Base-by-base conservation (phyloP, 2,888 invertebrate species). In the Synanthedon myopaeformis region DNA sequence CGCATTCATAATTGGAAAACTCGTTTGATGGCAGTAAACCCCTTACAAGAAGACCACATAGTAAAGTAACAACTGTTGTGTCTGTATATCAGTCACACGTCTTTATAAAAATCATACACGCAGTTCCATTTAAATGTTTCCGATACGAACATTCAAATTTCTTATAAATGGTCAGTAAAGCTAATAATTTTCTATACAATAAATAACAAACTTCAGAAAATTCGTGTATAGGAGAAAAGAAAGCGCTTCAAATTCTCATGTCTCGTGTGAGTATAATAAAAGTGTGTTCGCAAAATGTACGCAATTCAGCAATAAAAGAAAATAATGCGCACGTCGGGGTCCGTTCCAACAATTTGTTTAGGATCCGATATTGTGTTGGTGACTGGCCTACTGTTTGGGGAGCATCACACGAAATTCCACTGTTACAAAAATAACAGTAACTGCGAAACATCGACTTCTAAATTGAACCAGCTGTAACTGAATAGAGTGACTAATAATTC, bases 301-400 rank as follows among this genome's bases (percentile, higher is more conserved):
- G 68, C 68, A 72, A 72, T 75, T 70, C 65, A 60, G 60, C 67
- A 66, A 74, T 75, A 75, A 76, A 78, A 70, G 74, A 72, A 76
- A 76, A 74, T 72, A 79, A 72, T 68, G 70, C 65, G 54, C 67
- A 63, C 69, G 58, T 54, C 63, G 68, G 35, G 70, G 68, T 60
- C 70, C 69, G 64, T 68, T 74, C 62, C 67, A 63, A 68, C 74
- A 72, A 76, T 82, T 82, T 82, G 70, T 73, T 81, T 81, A 81
- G 82, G 81, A 70, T 56, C 52, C 56, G 41, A 58, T 55, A 54
- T 54, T 53, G 41, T 67, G 67, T 61, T 58, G 50, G 53, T 54
- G 55, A 53, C 58, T 55, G 55, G 57, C 3, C 13, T 45, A 45
- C 45, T 45, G 45, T 45, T 14, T 14, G 13, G 45, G 45, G 45